These are phyloP conservation scores for Gopherus flavomarginatus DNA, from an alignment of 2,113 vertebrate genomes.

Conservation along the genomic window DNA sequence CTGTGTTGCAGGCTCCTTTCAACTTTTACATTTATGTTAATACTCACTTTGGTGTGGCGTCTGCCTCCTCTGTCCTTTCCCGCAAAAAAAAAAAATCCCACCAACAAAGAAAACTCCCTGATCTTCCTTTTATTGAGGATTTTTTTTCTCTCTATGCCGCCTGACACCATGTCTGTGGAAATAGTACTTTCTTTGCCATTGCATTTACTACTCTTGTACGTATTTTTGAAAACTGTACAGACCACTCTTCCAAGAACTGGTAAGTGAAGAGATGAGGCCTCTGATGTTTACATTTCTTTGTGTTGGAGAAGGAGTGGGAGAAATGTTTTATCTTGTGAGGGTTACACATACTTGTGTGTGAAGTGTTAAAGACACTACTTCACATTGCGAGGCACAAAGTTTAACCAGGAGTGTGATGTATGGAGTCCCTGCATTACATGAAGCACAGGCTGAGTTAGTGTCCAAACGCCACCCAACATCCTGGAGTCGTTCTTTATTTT, in stretches of 20 bases:
- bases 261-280: neutral
- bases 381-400: neutral
- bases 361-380: neutral
- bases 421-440: neutral
- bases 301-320: neutral
- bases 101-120: neutral
- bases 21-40: neutral
- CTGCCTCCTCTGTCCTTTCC: neutral
- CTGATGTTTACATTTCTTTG: neutral
- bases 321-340: neutral
- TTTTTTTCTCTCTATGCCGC: neutral
- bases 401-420: accelerated
- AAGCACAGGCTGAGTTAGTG: neutral
- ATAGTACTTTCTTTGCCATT: neutral
- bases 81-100: neutral
- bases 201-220: neutral
- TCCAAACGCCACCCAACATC: neutral
- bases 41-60: neutral
- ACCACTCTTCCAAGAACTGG: neutral
- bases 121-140: neutral
- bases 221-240: neutral
- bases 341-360: neutral
- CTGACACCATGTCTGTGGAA: neutral
- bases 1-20: neutral
- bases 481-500: neutral